A percentile compares a stretch with the other conserved stretches of the same genome.
Evolutionary conservation across 2,797 vertebrate species (phyloP).

Genomic region (Neopelma chrysocephalum): DNA sequence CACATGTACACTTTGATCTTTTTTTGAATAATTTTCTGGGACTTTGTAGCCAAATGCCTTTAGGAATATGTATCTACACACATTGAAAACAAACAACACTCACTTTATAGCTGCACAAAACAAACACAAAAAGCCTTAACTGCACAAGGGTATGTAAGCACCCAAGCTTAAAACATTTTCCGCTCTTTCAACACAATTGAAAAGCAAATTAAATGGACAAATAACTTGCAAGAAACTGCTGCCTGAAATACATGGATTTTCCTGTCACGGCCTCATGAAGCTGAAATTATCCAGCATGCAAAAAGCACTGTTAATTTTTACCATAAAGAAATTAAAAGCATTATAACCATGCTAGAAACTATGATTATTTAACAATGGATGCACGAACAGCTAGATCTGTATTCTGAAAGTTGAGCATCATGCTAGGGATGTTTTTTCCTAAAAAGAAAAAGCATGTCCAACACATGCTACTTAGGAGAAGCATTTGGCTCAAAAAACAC

Average conservation of each 20-base stretch:
- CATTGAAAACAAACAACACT: constrained; percentile 57
- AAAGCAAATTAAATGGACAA: constrained; percentile 66
- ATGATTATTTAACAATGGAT: constrained; percentile 25
- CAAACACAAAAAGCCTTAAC: constrained; percentile 41
- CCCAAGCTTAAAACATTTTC: constrained; percentile 17
- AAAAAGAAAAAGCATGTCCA: not conserved
- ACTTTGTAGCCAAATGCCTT: constrained; percentile 37
- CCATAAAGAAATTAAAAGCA: constrained; percentile 71
- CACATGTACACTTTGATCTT: not conserved
- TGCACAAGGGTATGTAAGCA: not conserved
- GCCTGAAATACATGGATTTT: constrained; percentile 40
- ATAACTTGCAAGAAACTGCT: constrained; percentile 47
- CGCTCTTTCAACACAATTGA: constrained; percentile 34
- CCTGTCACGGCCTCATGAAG: constrained; percentile 39
- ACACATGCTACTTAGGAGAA: constrained; percentile 62
- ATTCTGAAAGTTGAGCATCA: constrained; percentile 49
- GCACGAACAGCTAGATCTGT: constrained; percentile 55
- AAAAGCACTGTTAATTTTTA: constrained; percentile 64
- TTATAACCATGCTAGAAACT: constrained; percentile 62
- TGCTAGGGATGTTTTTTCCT: constrained; percentile 49
- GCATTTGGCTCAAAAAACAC: constrained; percentile 69
- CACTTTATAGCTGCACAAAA: constrained; percentile 56
- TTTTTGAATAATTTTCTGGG: not conserved
- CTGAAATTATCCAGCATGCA: constrained; percentile 75
- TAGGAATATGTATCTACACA: constrained; percentile 32